Base-by-base conservation (phyloP, 2,797 vertebrate genomes). In the Chloroceryle inda region DNA sequence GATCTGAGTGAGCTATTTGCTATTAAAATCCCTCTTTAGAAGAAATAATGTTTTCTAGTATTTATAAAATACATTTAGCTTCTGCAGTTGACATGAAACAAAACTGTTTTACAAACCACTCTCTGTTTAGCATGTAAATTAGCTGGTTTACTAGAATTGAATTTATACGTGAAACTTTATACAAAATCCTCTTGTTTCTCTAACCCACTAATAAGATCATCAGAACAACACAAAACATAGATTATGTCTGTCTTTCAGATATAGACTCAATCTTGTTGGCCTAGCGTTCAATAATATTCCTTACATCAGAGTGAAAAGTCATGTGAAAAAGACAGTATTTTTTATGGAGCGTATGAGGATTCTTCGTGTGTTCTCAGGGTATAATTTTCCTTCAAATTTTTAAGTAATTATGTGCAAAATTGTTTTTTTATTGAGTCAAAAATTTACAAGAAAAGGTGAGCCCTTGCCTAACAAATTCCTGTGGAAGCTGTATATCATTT, bases 131-230 rank as follows among this genome's bases (percentile, higher is more conserved):
- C 61, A 89, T 85, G 87, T 66, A 93, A 96, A 97, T 92, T 89
- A 92, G 89, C 84, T 64, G 82, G 84, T 95, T 97, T 91, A 93
- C 77, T 89, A 62, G 45, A 91, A 82, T 11, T 66, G 42, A 94
- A 83, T 91, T 95, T 96, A 94, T 86, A 94, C 76, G 84, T 0
- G 63, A 96, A 96, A 96, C 83, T 86, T 94, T 85, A 86, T 91
- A 94, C 68, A 88, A 64, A 97, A 96, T 88, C 86, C 94, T 96
- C 89, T 91, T 96, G 93, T 92, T 94, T 93, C 72, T 83, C 85
- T 96, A 88, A 69, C 92, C 84, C 92, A 89, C 63, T 95, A 96
- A 95, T 92, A 95, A 96, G 94, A 94, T 97, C 96, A 96, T 44
- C 67, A 94, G 71, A 93, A 88, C 72, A 96, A 72, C 89, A 94